These are phyloP conservation scores for Drosophila hamatofila DNA, from an alignment of 2,888 invertebrate species.

Conservation along the genomic window DNA sequence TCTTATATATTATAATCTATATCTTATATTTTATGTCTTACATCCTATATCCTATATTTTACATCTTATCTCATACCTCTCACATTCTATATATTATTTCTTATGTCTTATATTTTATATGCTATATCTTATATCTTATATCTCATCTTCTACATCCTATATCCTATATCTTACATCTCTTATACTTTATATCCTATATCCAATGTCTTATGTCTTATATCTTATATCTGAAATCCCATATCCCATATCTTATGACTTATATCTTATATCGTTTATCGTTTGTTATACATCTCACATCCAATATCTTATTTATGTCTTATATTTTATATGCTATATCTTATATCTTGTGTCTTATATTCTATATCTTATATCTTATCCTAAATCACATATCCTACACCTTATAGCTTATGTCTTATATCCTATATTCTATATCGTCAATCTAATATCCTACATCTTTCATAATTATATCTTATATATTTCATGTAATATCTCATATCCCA, in stretches of 20 bases:
- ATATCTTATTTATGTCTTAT: neutral
- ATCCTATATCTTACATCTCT: neutral
- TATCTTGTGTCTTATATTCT: neutral
- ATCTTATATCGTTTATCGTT: neutral
- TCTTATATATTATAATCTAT: neutral
- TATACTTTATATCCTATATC: conserved; percentile 1
- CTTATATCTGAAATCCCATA: neutral
- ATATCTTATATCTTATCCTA: neutral
- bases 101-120: neutral
- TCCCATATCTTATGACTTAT: neutral
- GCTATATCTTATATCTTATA: neutral
- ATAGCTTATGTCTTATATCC: neutral
- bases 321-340: neutral
- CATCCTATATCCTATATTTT: neutral
- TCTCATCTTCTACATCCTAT: neutral
- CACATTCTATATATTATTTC: neutral
- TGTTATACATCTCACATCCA: neutral
- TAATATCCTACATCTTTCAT: neutral
- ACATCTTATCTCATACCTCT: neutral
- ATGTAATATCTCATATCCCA: neutral
- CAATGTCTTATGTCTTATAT: neutral
- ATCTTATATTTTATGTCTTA: neutral
- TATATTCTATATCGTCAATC: neutral
- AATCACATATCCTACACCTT: neutral
- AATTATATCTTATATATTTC: neutral